Percentiles rank a stretch among this genome's conserved stretches.
Evolutionary conservation across 23 tunicate species (phyloP).

Genomic region (Ciona savignyi): DNA sequence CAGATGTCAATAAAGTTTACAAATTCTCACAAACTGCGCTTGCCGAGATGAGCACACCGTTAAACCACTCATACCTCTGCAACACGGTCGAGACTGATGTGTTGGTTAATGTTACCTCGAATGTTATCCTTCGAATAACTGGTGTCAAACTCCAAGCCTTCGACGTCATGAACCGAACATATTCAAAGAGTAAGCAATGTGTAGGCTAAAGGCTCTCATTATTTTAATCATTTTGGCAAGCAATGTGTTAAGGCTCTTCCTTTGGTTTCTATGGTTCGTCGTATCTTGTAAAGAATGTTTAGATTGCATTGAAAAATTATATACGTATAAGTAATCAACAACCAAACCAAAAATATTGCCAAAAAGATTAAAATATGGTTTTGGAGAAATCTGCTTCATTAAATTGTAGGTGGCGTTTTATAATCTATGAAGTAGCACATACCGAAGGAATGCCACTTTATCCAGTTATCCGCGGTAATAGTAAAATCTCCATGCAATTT

Average conservation of each 20-base stretch:
- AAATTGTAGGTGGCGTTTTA: too few species aligned
- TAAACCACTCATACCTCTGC: conserved; percentile 35
- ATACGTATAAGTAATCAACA: too few species aligned
- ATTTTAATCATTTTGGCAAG: neutral
- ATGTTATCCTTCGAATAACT: conserved; percentile 36
- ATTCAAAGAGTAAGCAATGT: conserved; percentile 38
- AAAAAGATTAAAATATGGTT: too few species aligned
- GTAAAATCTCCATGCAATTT: too few species aligned
- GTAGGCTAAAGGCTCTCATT: too few species aligned
- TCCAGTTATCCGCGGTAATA: too few species aligned
- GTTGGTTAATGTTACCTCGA: conserved; percentile 8
- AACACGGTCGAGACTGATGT: conserved; percentile 40
- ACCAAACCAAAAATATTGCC: too few species aligned
- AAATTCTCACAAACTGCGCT: neutral
- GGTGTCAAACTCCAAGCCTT: conserved; percentile 61
- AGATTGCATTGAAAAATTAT: too few species aligned
- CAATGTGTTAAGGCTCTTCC: neutral
- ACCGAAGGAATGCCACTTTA: too few species aligned
- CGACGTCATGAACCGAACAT: conserved; percentile 10
- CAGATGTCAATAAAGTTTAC: neutral
- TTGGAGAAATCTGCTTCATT: too few species aligned
- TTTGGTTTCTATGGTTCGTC: neutral
- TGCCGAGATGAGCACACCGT: neutral
- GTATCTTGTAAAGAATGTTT: too few species aligned
- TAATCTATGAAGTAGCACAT: too few species aligned